Evolutionary conservation across 2,797 vertebrate genomes (phyloP).

Genomic region (Euthynnus affinis): DNA sequence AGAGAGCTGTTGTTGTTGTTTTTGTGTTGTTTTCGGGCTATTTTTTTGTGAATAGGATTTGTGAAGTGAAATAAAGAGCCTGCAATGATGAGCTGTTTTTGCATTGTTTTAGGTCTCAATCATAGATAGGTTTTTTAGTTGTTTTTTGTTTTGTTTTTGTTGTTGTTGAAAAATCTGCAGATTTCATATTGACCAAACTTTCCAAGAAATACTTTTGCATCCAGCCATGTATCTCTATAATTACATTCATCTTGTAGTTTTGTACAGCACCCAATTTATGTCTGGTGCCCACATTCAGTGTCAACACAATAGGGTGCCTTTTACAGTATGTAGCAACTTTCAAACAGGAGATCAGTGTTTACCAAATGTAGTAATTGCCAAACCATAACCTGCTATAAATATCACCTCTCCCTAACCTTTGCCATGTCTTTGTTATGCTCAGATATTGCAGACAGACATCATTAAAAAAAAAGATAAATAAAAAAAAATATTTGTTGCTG

Average conservation of each 20-base stretch:
- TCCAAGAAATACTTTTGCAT: neutral
- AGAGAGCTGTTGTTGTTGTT: neutral
- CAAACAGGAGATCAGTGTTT: neutral
- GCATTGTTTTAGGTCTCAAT: constrained; percentile 16
- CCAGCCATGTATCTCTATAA: neutral
- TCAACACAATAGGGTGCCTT: neutral
- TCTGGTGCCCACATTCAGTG: neutral
- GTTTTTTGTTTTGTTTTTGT: too few relatives aligned
- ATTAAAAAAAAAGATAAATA: too few relatives aligned
- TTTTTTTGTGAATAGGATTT: constrained; percentile 46
- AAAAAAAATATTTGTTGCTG: too few relatives aligned
- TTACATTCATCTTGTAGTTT: neutral
- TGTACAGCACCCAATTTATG: neutral
- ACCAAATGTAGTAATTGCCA: neutral
- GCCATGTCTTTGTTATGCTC: neutral
- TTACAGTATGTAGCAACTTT: too few relatives aligned
- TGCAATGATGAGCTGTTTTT: constrained; percentile 36
- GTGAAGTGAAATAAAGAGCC: constrained; percentile 42
- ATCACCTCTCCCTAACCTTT: neutral
- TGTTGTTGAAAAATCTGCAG: too few relatives aligned
- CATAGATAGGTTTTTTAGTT: neutral
- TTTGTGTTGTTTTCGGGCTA: too few relatives aligned
- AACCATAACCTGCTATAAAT: neutral
- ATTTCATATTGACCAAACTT: neutral
- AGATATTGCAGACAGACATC: too few relatives aligned